Base-by-base conservation (phyloP, 2,888 invertebrate species). In the Cyaniris semiargus region DNA sequence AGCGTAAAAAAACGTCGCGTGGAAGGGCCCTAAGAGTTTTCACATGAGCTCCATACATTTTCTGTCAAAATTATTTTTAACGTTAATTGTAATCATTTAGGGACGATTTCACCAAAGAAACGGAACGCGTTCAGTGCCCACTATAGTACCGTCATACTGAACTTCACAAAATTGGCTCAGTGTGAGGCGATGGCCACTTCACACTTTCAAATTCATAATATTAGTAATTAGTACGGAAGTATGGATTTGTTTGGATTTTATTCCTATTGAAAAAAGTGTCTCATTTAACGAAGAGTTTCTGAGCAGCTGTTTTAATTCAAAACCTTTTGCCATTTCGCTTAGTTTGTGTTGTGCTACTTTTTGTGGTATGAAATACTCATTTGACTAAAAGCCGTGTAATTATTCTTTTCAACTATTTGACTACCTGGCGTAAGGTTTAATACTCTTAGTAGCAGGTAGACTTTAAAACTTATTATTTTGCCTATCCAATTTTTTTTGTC, bases 381-480 rank as follows among this genome's bases (percentile, higher is more conserved):
- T 66, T 66, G 15, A 66, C 66, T 66, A 66, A 66, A 66, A 66
- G 66, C 27, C 27, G 66, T 66, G 6, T 66, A 66, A 66, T 66
- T 31, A 0, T 66, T 66, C 66, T 27, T 6, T 66, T 66, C 15
- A 27, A 15, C 0, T 27, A 31, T 66, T 2, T 3, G 18, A 66
- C 66, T 66, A 66, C 66, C 66, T 66, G 66, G 18, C 23, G 23
- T 66, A 66, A 27, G 15, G 66, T 66, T 27, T 66, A 18, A 10
- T 10, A 4, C 13, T 13, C 23, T 60, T 10, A 1, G 27, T 66
- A 66, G 27, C 66, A 66, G 27, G 27, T 66, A 27, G 13, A 5
- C 13, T 23, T 60, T 60, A 13, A 23, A 27, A 60, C 60, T 60
- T 60, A 0, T 3, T 10, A 56, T 56, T 56, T n/a, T 56, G n/a